Base-by-base conservation (phyloP, 2,888 invertebrate genomes). In the Stenodema calcarata region DNA sequence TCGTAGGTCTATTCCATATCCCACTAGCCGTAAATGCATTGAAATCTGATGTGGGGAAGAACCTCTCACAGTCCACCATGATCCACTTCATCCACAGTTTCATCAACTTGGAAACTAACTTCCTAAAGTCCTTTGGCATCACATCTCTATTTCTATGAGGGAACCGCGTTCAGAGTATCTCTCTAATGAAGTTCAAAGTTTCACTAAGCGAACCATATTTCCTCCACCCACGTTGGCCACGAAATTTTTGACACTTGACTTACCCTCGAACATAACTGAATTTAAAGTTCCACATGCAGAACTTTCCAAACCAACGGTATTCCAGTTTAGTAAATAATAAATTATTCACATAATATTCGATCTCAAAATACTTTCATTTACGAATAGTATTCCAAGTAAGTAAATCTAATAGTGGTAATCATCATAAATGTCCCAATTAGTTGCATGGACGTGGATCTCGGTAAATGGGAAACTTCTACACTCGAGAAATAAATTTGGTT, bases 111-210 rank as follows among this genome's bases (percentile, higher is more conserved):
- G 79, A 79, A n/a, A n/a, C n/a, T n/a, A n/a, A n/a, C n/a, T n/a
- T n/a, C n/a, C n/a, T n/a, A 79, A 79, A 79, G 47, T 79, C 50
- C 79, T 79, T 79, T 42, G 50, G 23, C 47, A 42, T 35, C 18
- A 54, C 16, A n/a, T 54, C 18, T 54, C 18, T 0, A 18, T 54
- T 54, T 54, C 54, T 54, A 54, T n/a, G n/a, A 54, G 54, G n/a
- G n/a, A n/a, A n/a, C n/a, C 54, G 18, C 2, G 54, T 54, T n/a
- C n/a, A 4, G 54, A 18, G 54, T n/a, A 54, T 54, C 54, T 1
- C 54, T 14, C 44, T 54, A n/a, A 54, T 54, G 54, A 18, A 54
- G 54, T 54, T 54, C 54, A 54, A n/a, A 54, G 54, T 54, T 54
- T 18, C 16, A 7, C 11, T 42, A 16, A n/a, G n/a, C 18, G 54